Percentiles rank a stretch among this genome's conserved stretches.
These are phyloP conservation scores for Nymphalis urticae DNA, from an alignment of 2,888 invertebrate species.

Conservation along the genomic window DNA sequence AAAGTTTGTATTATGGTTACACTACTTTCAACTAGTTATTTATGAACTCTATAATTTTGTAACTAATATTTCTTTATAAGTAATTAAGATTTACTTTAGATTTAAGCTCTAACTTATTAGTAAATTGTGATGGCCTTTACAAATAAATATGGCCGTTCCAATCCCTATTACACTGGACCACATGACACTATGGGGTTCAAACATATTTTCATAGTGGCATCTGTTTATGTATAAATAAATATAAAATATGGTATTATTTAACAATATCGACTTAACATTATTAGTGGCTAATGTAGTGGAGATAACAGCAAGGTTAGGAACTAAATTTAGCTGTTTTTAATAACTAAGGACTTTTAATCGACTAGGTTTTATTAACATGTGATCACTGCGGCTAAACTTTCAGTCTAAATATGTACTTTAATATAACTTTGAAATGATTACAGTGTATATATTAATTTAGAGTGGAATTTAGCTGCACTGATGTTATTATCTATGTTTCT, in stretches of 20 bases:
- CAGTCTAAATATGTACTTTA: slow-evolving; percentile 11
- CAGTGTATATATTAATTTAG: slow-evolving; percentile 3
- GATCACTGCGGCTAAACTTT: slow-evolving; percentile 17
- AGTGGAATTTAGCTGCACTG: slow-evolving; percentile 12
- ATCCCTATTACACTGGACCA: slow-evolving; percentile 46
- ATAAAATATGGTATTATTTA: slow-evolving; percentile 38
- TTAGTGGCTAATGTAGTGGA: slow-evolving; percentile 31
- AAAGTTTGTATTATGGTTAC: neutral
- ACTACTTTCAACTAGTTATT: neutral
- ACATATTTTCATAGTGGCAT: slow-evolving; percentile 75
- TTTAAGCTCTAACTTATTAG: slow-evolving; percentile 15
- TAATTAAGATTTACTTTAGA: neutral
- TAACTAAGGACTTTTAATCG: slow-evolving; percentile 22
- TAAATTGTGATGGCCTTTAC: slow-evolving; percentile 8
- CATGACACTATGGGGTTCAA: slow-evolving; percentile 74
- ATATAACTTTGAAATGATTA: slow-evolving; percentile 1
- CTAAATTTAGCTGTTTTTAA: slow-evolving; percentile 15
- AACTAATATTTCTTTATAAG: neutral
- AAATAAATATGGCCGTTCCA: slow-evolving; percentile 28
- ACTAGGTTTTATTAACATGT: slow-evolving; percentile 19
- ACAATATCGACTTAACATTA: slow-evolving; percentile 29
- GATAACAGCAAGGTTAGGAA: slow-evolving; percentile 23
- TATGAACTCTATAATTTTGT: neutral
- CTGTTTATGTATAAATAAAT: slow-evolving; percentile 41
- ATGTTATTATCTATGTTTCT: slow-evolving; percentile 12